These are phyloP conservation scores for Phyllotreta cruciferae DNA, from an alignment of 2,888 invertebrate species.

Conservation along the genomic window DNA sequence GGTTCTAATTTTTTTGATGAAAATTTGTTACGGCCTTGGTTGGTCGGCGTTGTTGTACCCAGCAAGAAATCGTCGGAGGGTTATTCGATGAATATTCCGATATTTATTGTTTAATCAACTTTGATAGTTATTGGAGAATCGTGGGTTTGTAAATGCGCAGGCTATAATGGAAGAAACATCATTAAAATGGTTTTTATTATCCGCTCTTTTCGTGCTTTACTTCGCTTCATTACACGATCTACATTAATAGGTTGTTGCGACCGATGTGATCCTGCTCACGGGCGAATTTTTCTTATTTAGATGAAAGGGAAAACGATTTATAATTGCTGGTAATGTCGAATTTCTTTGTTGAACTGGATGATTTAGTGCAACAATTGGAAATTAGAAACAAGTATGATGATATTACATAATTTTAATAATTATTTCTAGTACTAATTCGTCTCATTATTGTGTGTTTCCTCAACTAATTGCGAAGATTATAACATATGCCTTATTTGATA, in stretches of 20 bases:
- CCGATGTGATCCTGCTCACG: not conserved
- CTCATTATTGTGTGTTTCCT: no score
- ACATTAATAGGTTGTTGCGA: constrained; percentile 20
- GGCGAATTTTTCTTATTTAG: no score
- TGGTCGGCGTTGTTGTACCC: constrained; percentile 15
- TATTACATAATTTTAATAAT: no score
- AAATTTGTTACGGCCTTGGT: constrained; percentile 22
- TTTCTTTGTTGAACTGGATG: no score
- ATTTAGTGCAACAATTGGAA: no score
- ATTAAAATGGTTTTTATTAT: constrained; percentile 29
- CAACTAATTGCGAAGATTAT: no score
- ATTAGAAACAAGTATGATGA: no score
- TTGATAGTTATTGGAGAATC: constrained; percentile 37
- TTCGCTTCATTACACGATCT: constrained; percentile 25
- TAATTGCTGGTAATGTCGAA: no score
- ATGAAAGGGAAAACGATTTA: no score
- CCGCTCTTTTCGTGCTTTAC: constrained; percentile 19
- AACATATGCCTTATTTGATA: no score
- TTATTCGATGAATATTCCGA: constrained; percentile 35
- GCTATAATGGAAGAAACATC: constrained; percentile 30
- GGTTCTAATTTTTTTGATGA: not conserved
- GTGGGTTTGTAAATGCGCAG: constrained; percentile 30
- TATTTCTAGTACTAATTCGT: no score
- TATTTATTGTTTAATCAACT: constrained; percentile 38
- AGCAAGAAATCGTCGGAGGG: constrained; percentile 20